These are phyloP conservation scores for Nycticryphes semicollaris DNA, from an alignment of 2,113 vertebrate genomes.

Conservation along the genomic window DNA sequence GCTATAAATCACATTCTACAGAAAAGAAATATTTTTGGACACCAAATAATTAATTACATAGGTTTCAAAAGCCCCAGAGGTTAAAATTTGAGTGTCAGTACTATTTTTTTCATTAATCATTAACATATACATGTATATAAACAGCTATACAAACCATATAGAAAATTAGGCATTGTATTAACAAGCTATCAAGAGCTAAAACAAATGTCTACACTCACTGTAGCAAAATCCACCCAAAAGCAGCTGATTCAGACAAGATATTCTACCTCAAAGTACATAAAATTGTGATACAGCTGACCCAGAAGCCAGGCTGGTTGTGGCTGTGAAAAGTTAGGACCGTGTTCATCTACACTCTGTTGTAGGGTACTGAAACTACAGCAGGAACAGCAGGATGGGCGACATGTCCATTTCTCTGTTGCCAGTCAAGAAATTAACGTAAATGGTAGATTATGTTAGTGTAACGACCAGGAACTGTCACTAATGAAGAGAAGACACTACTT, in stretches of 20 bases:
- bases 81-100: not conserved
- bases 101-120: not conserved
- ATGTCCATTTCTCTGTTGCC: not conserved
- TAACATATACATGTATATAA: not conserved
- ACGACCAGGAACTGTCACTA: not conserved
- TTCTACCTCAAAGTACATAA: not conserved
- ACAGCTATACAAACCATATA: not conserved
- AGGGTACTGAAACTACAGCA: not conserved
- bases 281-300: not conserved
- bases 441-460: not conserved
- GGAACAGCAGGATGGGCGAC: not conserved
- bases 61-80: not conserved
- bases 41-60: conserved; percentile 14
- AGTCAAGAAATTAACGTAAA: not conserved
- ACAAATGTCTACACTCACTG: not conserved
- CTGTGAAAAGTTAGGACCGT: not conserved
- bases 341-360: not conserved
- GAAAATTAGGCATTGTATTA: not conserved
- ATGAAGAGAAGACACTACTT: not conserved
- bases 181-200: not conserved
- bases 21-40: conserved; percentile 18
- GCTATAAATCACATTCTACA: conserved; percentile 28
- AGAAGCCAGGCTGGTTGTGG: not conserved
- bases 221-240: not conserved
- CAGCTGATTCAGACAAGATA: not conserved